Evolutionary conservation across 2,113 vertebrate species (phyloP).

Genomic region (Salvelinus namaycush): DNA sequence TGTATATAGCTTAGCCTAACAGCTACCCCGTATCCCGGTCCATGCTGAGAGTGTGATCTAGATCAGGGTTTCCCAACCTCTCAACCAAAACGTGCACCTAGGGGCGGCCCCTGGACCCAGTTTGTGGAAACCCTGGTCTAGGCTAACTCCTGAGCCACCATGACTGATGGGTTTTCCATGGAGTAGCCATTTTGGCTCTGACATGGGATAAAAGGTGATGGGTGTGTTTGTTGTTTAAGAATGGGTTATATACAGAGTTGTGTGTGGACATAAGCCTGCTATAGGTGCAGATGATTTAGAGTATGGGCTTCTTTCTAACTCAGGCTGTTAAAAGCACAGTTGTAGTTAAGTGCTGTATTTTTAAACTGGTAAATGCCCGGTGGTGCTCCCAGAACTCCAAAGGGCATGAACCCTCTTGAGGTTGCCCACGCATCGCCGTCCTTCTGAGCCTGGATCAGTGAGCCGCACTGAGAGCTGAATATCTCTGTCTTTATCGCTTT

Average conservation of each 20-base stretch:
- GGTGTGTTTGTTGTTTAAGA: not conserved
- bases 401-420: constrained; percentile 1
- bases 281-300: not conserved
- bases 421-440: not conserved
- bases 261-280: not conserved
- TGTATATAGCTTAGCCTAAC: no score
- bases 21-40: constrained; percentile 53
- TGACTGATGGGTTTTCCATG: constrained; percentile 31
- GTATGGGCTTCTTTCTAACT: not conserved
- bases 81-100: no score
- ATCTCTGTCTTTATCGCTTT: not conserved
- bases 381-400: not conserved
- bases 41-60: constrained; percentile 51
- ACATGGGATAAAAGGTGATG: not conserved
- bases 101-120: no score
- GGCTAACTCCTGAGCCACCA: constrained; percentile 49
- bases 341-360: constrained; percentile 7
- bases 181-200: not conserved
- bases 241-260: not conserved
- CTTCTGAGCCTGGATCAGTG: not conserved
- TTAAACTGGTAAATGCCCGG: not conserved
- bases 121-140: no score
- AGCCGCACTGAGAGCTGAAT: not conserved
- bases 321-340: not conserved
- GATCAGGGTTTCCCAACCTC: no score